Percentiles rank a stretch among this genome's conserved stretches.
Evolutionary conservation across 2,113 vertebrate species (phyloP).

Genomic region (Passer domesticus): DNA sequence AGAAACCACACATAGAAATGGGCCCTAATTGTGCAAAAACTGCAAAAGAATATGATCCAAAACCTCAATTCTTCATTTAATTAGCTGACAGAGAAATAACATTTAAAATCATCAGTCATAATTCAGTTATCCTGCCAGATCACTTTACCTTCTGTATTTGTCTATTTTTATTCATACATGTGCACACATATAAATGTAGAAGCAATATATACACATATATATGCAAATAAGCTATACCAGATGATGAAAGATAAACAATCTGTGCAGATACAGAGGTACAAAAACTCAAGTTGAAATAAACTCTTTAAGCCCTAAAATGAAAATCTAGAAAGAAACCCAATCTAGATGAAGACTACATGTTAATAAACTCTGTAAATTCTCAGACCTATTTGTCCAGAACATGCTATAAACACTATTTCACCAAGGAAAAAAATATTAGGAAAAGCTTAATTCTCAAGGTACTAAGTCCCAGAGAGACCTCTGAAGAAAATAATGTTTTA

Average conservation of each 20-base stretch:
- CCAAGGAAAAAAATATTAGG: not conserved
- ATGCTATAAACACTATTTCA: not conserved
- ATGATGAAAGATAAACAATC: not conserved
- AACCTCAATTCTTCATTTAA: not conserved
- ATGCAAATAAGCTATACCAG: not conserved
- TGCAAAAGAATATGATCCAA: not conserved
- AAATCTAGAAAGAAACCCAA: not conserved
- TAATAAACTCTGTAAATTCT: not conserved
- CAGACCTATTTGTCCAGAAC: not conserved
- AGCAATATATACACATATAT: not conserved
- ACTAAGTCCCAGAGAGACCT: constrained; percentile 41
- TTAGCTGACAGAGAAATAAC: not conserved
- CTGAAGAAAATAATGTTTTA: constrained; percentile 74
- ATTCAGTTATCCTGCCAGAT: not conserved
- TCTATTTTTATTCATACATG: not conserved
- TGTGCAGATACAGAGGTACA: not conserved
- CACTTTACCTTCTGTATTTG: not conserved
- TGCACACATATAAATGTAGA: not conserved
- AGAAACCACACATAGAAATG: not conserved
- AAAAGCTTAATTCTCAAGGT: constrained; percentile 4
- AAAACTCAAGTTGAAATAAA: not conserved
- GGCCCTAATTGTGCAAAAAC: not conserved
- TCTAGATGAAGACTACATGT: not conserved
- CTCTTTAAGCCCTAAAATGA: not conserved
- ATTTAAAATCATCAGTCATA: not conserved